phyloP scores from a whole-genome alignment of 2,888 invertebrate genomes.

The Yponomeuta cagnagella region DNA sequence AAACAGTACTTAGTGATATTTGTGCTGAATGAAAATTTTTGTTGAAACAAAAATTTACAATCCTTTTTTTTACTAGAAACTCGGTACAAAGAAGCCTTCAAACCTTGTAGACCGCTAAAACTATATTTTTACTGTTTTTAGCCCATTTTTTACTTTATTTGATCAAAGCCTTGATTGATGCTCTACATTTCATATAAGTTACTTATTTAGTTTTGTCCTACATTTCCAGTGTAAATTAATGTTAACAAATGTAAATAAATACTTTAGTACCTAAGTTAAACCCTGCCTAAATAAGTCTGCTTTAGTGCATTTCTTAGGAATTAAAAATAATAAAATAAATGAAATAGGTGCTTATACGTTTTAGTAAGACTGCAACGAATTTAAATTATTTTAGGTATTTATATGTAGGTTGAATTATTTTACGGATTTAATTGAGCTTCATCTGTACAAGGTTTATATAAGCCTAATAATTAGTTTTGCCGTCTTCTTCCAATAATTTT shows the following conservation, averaged over 20 bases:
- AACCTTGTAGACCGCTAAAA: too few species aligned
- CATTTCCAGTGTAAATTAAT: slow-evolving; percentile 14
- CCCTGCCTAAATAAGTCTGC: slow-evolving; percentile 19
- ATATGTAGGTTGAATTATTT: slow-evolving; percentile 17
- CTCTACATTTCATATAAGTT: slow-evolving; percentile 9
- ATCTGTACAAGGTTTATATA: neutral
- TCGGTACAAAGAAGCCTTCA: too few species aligned
- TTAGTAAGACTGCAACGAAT: slow-evolving; percentile 71
- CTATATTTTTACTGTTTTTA: neutral
- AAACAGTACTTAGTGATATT: too few species aligned
- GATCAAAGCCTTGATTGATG: slow-evolving; percentile 10
- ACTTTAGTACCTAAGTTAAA: slow-evolving; percentile 15
- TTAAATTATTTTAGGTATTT: slow-evolving; percentile 43
- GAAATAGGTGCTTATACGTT: slow-evolving; percentile 57
- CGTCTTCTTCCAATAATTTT: too few species aligned
- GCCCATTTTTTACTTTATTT: slow-evolving; percentile 15
- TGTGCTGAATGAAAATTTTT: too few species aligned
- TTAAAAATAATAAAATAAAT: slow-evolving; percentile 27
- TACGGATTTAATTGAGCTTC: neutral
- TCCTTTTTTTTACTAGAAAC: too few species aligned
- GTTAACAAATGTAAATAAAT: slow-evolving; percentile 3
- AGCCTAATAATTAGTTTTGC: neutral
- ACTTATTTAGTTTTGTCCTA: slow-evolving; percentile 10
- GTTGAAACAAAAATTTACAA: too few species aligned
- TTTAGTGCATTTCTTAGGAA: slow-evolving; percentile 32